Evolutionary conservation across 2,113 vertebrate genomes (phyloP).

Genomic region (Probosciger aterrimus): DNA sequence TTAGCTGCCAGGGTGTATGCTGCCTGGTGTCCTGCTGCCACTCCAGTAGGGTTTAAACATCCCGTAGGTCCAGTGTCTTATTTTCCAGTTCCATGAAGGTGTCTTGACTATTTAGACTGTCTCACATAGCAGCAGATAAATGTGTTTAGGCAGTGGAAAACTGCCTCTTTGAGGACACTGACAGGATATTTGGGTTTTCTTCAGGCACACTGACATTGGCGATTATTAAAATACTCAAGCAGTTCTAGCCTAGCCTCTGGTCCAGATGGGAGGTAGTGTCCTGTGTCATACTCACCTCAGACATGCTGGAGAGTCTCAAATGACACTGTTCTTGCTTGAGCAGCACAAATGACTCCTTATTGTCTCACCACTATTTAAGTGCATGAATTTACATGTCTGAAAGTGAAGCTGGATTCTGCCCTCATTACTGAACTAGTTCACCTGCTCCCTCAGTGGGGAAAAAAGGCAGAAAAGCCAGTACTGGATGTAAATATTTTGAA

Average conservation of each 20-base stretch:
- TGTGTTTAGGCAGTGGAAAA: not conserved
- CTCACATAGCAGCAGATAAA: not conserved
- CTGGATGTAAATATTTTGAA: not conserved
- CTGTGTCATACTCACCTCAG: not conserved
- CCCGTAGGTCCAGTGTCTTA: accelerated
- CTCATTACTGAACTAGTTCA: not conserved
- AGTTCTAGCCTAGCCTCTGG: not conserved
- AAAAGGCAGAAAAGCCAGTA: not conserved
- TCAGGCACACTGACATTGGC: not conserved
- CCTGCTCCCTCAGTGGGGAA: not conserved
- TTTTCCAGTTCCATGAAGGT: not conserved
- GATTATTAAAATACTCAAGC: not conserved
- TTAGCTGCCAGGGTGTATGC: not conserved
- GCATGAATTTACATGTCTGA: not conserved
- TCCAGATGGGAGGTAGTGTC: not conserved
- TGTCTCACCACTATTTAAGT: not conserved
- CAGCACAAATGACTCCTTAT: not conserved
- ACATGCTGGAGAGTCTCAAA: not conserved
- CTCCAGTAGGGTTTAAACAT: not conserved
- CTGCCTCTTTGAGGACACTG: not conserved
- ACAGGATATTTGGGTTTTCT: not conserved
- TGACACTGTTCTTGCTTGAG: not conserved
- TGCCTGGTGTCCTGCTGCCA: not conserved
- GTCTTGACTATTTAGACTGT: not conserved
- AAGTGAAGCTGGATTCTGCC: not conserved